Conservation (phyloP, 2,113 vertebrate species). For the Bubo bubo region DNA sequence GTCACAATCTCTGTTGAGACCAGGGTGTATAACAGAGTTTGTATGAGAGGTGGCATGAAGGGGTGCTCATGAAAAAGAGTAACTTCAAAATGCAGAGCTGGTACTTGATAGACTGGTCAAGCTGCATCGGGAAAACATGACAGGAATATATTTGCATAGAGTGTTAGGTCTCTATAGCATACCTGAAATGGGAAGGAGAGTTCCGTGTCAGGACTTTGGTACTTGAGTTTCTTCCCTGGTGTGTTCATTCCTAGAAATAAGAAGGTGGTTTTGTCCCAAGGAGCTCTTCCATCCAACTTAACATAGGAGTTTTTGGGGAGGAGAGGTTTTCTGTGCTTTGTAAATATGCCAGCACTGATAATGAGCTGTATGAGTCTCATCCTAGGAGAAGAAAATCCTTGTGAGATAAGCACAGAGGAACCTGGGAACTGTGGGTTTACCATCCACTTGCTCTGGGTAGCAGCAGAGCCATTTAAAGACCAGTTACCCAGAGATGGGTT, state of each 20-base stretch:
- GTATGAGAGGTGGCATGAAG: neutral
- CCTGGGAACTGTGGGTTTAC: neutral
- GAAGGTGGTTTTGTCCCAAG: neutral
- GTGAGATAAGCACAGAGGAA: neutral
- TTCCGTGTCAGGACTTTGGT: neutral
- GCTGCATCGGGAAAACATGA: neutral
- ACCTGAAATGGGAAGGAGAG: neutral
- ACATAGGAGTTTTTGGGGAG: neutral
- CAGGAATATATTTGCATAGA: neutral
- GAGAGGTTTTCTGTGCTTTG: neutral
- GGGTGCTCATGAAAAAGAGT: neutral
- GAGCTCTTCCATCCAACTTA: neutral
- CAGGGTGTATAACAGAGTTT: neutral
- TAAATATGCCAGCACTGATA: neutral
- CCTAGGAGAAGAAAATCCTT: neutral
- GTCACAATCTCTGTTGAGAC: neutral
- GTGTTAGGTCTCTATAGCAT: neutral
- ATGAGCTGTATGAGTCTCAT: neutral
- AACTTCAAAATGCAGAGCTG: neutral
- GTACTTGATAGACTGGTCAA: neutral
- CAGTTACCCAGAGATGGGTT: neutral
- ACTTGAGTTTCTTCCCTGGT: neutral
- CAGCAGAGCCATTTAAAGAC: neutral
- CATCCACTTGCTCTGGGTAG: neutral
- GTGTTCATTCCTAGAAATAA: neutral